Percentiles rank a stretch among this genome's conserved stretches.
phyloP scores from a whole-genome alignment of 2,888 invertebrate species.

The Oeneis ivallda region DNA sequence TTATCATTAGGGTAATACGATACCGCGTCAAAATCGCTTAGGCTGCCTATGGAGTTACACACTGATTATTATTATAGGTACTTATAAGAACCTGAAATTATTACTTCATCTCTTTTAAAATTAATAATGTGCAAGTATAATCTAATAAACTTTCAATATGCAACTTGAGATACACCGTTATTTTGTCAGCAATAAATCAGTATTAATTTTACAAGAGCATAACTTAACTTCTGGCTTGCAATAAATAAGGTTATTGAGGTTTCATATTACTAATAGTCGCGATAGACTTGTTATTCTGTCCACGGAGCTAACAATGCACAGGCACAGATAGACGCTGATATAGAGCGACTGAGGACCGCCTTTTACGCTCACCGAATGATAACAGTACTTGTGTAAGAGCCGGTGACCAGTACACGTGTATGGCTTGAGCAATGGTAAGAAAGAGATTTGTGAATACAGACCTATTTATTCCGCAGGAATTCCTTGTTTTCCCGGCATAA shows the following conservation, averaged over 20 bases:
- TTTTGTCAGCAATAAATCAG: slow-evolving; percentile 25
- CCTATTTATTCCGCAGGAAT: too few species aligned
- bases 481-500: too few species aligned
- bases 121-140: neutral
- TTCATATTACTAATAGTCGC: slow-evolving; percentile 71
- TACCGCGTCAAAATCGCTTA: too few species aligned
- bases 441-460: too few species aligned
- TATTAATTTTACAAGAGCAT: slow-evolving; percentile 24
- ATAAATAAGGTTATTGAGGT: slow-evolving; percentile 60
- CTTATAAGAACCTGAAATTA: too few species aligned
- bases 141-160: too few species aligned
- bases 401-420: slow-evolving; percentile 36
- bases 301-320: slow-evolving; percentile 76
- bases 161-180: slow-evolving; percentile 9
- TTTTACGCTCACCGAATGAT: slow-evolving; percentile 67
- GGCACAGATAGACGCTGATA: slow-evolving; percentile 65
- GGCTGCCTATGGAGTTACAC: too few species aligned
- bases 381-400: slow-evolving; percentile 51
- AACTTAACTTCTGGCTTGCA: slow-evolving; percentile 38
- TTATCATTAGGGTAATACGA: too few species aligned
- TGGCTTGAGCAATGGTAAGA: neutral
- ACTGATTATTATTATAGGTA: too few species aligned
- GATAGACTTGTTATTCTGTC: slow-evolving; percentile 71
- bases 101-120: too few species aligned
- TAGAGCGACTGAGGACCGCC: slow-evolving; percentile 52